A percentile compares a stretch with the other conserved stretches of the same genome.
Conservation (phyloP, 1,140 invertebrate species). For the Drosophila pachea region DNA sequence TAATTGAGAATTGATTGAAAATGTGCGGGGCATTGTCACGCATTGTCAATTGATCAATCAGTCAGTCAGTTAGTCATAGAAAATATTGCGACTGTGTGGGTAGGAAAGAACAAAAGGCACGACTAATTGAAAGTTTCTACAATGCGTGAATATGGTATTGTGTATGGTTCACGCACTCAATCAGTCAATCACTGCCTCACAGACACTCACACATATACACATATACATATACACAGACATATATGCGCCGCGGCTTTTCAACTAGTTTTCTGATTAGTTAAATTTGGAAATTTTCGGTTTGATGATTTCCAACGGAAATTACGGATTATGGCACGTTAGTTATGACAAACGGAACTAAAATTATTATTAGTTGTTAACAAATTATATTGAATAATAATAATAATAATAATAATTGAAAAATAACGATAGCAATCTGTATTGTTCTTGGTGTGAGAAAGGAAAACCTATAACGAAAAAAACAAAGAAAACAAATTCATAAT, state of each 20-base stretch:
- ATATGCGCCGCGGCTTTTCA: conserved; percentile 65
- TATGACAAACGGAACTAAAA: conserved; percentile 75
- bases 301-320: conserved; percentile 63
- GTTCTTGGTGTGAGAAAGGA: conserved; percentile 62
- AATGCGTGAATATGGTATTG: neutral
- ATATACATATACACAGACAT: conserved; percentile 27
- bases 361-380: conserved; percentile 78
- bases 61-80: conserved; percentile 35
- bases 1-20: conserved; percentile 25
- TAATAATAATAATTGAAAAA: conserved; percentile 59
- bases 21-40: neutral
- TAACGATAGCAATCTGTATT: conserved; percentile 50
- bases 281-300: conserved; percentile 41
- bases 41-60: conserved; percentile 12
- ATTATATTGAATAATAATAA: conserved; percentile 74
- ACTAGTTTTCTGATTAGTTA: conserved; percentile 42
- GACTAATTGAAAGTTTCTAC: neutral
- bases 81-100: neutral
- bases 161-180: conserved; percentile 6
- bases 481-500: conserved; percentile 57
- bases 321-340: conserved; percentile 73
- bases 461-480: conserved; percentile 51
- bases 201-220: conserved; percentile 22
- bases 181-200: conserved; percentile 21
- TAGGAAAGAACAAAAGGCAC: neutral